phyloP scores from a whole-genome alignment of 2,888 invertebrate species.

The Steromphala cineraria region DNA sequence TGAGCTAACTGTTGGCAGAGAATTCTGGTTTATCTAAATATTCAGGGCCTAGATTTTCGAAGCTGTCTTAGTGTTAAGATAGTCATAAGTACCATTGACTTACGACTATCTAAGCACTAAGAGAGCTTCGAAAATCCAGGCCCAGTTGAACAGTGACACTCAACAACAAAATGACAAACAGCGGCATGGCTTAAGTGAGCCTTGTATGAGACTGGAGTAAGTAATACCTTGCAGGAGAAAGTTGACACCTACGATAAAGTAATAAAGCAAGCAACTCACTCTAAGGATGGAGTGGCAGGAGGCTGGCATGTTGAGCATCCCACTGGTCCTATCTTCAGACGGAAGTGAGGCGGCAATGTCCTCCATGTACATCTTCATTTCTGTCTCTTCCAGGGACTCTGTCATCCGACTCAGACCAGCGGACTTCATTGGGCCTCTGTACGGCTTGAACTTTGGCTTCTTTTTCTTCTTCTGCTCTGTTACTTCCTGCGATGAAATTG shows the following conservation, averaged over 20 bases:
- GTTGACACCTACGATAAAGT: not conserved
- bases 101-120: too few species aligned
- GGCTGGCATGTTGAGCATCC: constrained; percentile 65
- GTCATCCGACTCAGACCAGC: constrained; percentile 60
- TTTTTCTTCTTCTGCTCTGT: constrained; percentile 49
- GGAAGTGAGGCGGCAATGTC: constrained; percentile 51
- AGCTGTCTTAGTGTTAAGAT: too few species aligned
- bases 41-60: too few species aligned
- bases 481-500: constrained; percentile 30
- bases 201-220: too few species aligned
- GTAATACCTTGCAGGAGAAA: too few species aligned
- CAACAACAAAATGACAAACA: too few species aligned
- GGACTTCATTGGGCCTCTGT: constrained; percentile 62
- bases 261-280: constrained; percentile 42
- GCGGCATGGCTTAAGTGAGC: too few species aligned
- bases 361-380: constrained; percentile 57
- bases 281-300: constrained; percentile 70
- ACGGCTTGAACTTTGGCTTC: constrained; percentile 59
- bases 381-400: constrained; percentile 66
- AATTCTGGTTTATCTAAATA: too few species aligned
- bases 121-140: too few species aligned
- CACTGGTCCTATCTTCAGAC: constrained; percentile 40
- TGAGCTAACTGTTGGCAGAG: too few species aligned
- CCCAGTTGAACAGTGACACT: too few species aligned
- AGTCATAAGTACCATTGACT: too few species aligned